Evolutionary conservation across 2,888 invertebrate species (phyloP).

Genomic region (Phorcus lineatus): DNA sequence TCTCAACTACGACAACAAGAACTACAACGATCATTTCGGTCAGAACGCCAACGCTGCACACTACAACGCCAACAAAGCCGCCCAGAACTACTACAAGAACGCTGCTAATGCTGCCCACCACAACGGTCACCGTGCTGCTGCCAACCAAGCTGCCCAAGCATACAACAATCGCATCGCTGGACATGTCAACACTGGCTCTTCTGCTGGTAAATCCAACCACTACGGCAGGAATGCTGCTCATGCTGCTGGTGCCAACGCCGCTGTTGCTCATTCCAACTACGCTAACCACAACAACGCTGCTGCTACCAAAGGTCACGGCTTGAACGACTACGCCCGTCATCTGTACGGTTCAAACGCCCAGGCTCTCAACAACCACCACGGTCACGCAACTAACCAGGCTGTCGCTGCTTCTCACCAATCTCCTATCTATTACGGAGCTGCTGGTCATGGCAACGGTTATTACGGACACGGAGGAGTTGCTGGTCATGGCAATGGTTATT

Average conservation of each 20-base stretch:
- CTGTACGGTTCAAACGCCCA: background rate
- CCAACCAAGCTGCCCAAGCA: background rate
- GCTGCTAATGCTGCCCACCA: background rate
- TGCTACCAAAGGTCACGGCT: background rate
- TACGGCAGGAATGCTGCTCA: background rate
- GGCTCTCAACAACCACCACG: background rate
- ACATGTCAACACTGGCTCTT: background rate
- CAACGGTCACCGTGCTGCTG: background rate
- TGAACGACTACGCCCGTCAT: background rate
- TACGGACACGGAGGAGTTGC: too few species aligned
- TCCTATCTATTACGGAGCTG: background rate
- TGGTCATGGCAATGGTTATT: too few species aligned
- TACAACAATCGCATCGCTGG: background rate
- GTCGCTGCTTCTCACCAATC: too few species aligned
- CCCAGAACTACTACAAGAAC: background rate
- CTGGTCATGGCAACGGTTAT: background rate
- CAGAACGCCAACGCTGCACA: background rate
- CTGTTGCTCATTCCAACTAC: background rate
- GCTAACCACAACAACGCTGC: conserved; percentile 6
- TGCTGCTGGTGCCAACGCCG: background rate
- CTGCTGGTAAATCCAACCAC: background rate
- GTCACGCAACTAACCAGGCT: background rate
- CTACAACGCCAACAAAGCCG: background rate
- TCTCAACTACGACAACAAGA: conserved; percentile 3
- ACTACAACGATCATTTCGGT: conserved; percentile 20